Base-by-base conservation (phyloP, 2,888 invertebrate species). In the Koerneria pararmatus region DNA sequence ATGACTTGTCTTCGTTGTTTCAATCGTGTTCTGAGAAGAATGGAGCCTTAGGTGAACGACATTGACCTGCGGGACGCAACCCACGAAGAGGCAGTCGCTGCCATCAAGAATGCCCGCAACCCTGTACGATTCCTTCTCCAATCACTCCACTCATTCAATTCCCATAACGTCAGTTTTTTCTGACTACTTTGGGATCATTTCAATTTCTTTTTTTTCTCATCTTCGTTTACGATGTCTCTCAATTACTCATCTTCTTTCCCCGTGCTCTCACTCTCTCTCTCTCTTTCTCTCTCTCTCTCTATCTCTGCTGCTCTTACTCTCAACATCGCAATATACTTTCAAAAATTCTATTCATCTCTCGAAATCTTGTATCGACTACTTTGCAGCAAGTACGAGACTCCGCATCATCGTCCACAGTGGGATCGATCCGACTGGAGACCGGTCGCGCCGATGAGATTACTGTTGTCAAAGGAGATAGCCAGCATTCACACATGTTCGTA, bases 71-170 rank as follows among this genome's bases (percentile, higher is more conserved):
- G 92, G 68, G 89, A 91, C 71, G 92, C 94, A 6, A 92, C 91
- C 74, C 95, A 97, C 83, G 95, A 95, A 82, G 88, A 90, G 75
- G 95, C 95, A 1, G 95, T 98, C 15, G 90, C 93, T 84, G 90
- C 93, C 11, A 97, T 98, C 82, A 90, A 92, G 84, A 90, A 91
- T 64, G 91, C 95, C 24, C 89, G 90, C 29, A 92, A 91, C 84
- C 91, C 91, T 62, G 93, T 98, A 71, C 88, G 89, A 37, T 91
- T 98, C 82, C 89, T 93, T 48, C 91, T 97, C 56, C 95, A 97
- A 86, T 90, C 89, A 67, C 85, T 91, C 73, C 83, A 83, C 66
- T 77, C 75, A 11, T 79, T 79, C 67, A 63, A 72, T 5, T 71
- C 75, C 0, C 72, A 74, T 32, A 74, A 72, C 65, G 74, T 74